Evolutionary conservation across 2,797 vertebrate genomes (phyloP).

Genomic region (Pipistrellus kuhlii): DNA sequence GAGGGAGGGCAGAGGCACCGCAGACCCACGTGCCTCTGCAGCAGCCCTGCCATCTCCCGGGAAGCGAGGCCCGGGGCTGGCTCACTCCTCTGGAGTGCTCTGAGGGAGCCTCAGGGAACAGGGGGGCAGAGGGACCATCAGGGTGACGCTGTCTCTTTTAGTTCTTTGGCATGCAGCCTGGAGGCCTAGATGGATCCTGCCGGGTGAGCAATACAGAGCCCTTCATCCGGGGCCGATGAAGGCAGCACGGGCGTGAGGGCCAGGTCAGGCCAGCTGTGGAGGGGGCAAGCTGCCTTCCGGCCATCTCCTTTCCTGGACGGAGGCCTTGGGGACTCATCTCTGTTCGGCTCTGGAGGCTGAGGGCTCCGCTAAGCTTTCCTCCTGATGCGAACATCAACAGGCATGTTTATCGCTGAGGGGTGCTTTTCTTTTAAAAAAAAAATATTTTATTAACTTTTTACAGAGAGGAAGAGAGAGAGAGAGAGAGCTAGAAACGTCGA

Average conservation of each 20-base stretch:
- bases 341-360: background rate
- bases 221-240: background rate
- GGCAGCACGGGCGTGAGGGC: accelerated
- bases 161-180: constrained; percentile 53
- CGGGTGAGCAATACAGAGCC: background rate
- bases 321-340: background rate
- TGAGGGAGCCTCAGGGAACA: background rate
- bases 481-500: no score
- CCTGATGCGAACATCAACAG: background rate
- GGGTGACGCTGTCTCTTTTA: constrained; percentile 63
- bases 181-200: background rate
- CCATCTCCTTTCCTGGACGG: background rate
- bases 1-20: background rate
- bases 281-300: background rate
- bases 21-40: background rate
- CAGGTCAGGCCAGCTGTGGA: background rate
- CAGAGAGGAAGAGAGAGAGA: no score
- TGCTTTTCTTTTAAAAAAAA: no score
- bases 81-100: background rate
- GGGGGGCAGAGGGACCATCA: background rate
- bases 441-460: no score
- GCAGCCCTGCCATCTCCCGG: accelerated
- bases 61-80: background rate
- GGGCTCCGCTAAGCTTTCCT: background rate
- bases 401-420: background rate